Evolutionary conservation across 2,113 vertebrate genomes (phyloP), one percentile per base, ranked within the genome.

Genomic region (Zosterops borbonicus): DNA sequence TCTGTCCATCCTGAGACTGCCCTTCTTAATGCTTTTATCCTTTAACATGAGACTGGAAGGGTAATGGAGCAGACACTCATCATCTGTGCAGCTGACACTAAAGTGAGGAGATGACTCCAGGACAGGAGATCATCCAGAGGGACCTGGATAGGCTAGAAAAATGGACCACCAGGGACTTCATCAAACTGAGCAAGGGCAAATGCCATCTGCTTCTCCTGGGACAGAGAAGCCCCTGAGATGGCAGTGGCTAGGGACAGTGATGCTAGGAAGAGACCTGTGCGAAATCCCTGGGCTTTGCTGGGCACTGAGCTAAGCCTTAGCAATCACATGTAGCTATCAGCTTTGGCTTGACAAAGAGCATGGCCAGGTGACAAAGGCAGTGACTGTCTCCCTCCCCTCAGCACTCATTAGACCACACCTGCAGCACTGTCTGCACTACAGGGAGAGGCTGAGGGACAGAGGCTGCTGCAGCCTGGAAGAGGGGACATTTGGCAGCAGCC

Each of bases 1-100:
- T 27, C 21, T n/a, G 2, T 19, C 25, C 73, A 9, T 50, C 41
- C 12, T 69, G 25, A 4, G 6, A 50, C 17, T 10, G 8, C 53
- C 23, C 9, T 52, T 47, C 9, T 69, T 33, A 47, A 33, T 0
- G 0, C 2, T 56, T 80, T 73, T 62, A 22, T 31, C 3, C 0
- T 44, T 70, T 59, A n/a, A 55, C 5, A 12, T 28, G 17, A 19
- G 3, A 53, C 8, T 37, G 42, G 20, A 46, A 9, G 25, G 9
- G 17, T 37, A 63, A 25, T 0, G 0, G 37, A 75, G 9, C 12
- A n/a, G 12, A 59, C 9, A 23, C 2, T 28, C 14, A 60, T 33
- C 7, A 53, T 15, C 5, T 27, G 15, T 62, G 27, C 18, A 50
- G 39, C 35, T 68, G 18, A 73, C 7, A 23, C 1, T 9, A 76